Evolutionary conservation across 2,888 invertebrate species (phyloP), one percentile per base, ranked within the genome.

Genomic region (Cynaeus angustus): DNA sequence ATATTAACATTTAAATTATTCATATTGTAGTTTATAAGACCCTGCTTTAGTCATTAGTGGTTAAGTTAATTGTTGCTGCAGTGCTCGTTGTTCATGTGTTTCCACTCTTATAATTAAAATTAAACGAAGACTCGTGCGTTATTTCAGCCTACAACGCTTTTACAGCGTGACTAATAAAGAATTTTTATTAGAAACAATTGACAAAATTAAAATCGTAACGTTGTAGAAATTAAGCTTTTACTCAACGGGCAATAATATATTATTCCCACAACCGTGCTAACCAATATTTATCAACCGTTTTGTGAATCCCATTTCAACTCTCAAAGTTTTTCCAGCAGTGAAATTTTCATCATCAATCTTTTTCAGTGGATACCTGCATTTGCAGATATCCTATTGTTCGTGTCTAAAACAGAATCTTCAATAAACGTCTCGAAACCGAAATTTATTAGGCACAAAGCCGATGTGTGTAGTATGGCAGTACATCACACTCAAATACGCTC

Each of bases 1-100:
- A 8, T 13, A 53, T 64, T 64, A 52, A 41, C 38, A 43, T 53
- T 53, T 41, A 64, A 53, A 64, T 64, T 53, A 64, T 62, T 62
- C 62, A 62, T 62, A 62, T 53, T 38, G 64, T 28, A 52, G 37
- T 53, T 53, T 64, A 53, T 14, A 26, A 43, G 41, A 26, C 37
- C 43, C 8, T 16, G 33, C 21, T 12, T 64, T 53, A 9, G 14
- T 52, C 53, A 33, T 28, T 43, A 26, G 26, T 43, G 3, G 5
- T 14, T 28, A 62, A 62, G 37, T 62, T 62, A 48, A 62, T 62
- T 62, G 33, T 62, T 38, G 37, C 59, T 56, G 33, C 37, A 53
- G 14, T 53, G 16, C 12, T 5, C 21, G 41, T 43, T 41, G 56
- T 56, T 56, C 41, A 43, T 26, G 41, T 21, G 21, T 14, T 41